phyloP scores from a whole-genome alignment of 2,113 vertebrate species.

The Chlorodrepanis virens region DNA sequence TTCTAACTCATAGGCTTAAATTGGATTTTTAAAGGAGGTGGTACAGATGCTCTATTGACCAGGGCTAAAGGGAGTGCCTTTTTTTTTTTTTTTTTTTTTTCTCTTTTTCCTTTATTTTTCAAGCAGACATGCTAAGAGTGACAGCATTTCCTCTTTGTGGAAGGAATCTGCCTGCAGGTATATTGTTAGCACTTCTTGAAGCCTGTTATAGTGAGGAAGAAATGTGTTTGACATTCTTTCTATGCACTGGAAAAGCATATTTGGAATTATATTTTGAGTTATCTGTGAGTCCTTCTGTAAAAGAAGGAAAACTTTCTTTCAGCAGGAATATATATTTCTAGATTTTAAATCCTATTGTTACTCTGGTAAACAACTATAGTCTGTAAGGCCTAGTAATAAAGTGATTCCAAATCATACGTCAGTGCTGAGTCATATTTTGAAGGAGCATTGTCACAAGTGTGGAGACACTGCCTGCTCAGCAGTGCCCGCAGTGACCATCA shows the following conservation, averaged over 20 bases:
- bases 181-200: neutral
- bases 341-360: neutral
- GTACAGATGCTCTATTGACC: neutral
- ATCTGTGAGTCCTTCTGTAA: neutral
- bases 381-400: neutral
- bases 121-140: neutral
- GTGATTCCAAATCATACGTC: neutral
- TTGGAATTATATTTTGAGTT: neutral
- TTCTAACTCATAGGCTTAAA: neutral
- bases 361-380: neutral
- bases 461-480: neutral
- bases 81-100: neutral
- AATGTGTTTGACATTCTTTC: neutral
- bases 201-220: neutral
- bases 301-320: neutral
- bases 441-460: neutral
- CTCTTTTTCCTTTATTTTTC: accelerated
- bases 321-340: neutral
- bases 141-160: neutral
- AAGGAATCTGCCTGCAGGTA: neutral
- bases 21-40: neutral
- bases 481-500: neutral
- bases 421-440: neutral
- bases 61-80: neutral
- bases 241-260: neutral